Evolutionary conservation across 2,113 vertebrate genomes (phyloP).

Genomic region (Hepsetus odoe): DNA sequence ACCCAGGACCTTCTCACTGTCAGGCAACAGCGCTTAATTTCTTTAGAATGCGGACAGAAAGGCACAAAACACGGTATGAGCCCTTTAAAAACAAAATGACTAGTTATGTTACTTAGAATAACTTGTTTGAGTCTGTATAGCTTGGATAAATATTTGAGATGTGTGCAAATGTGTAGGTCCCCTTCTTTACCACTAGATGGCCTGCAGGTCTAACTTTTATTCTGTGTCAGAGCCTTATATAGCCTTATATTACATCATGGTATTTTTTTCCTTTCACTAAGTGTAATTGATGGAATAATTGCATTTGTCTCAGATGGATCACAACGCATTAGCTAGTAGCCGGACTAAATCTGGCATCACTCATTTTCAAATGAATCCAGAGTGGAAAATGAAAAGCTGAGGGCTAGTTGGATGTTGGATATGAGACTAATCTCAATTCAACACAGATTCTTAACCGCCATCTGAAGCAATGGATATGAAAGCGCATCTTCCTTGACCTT

Average conservation of each 20-base stretch:
- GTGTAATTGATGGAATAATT: not conserved
- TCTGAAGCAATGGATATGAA: not conserved
- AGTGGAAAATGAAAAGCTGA: too few species aligned
- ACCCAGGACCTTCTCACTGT: too few species aligned
- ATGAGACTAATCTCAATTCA: not conserved
- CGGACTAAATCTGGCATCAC: not conserved
- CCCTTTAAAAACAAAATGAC: too few species aligned
- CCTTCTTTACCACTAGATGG: slow-evolving; percentile 32
- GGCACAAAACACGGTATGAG: too few species aligned
- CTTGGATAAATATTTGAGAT: too few species aligned
- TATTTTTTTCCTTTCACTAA: too few species aligned
- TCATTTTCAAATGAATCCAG: not conserved
- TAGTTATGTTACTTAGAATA: too few species aligned
- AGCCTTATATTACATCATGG: not conserved
- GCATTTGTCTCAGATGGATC: not conserved
- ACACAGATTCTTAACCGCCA: not conserved
- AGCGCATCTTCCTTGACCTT: not conserved
- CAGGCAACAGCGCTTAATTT: too few species aligned
- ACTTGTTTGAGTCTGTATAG: too few species aligned
- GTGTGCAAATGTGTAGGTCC: not conserved
- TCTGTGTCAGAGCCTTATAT: not conserved
- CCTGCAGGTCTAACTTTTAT: not conserved
- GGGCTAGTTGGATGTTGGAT: too few species aligned
- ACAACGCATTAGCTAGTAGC: not conserved
- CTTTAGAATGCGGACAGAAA: too few species aligned